A percentile compares a stretch with the other conserved stretches of the same genome.
These are phyloP conservation scores for Eulacestoma nigropectus DNA, from an alignment of 2,113 vertebrate species.

Conservation along the genomic window DNA sequence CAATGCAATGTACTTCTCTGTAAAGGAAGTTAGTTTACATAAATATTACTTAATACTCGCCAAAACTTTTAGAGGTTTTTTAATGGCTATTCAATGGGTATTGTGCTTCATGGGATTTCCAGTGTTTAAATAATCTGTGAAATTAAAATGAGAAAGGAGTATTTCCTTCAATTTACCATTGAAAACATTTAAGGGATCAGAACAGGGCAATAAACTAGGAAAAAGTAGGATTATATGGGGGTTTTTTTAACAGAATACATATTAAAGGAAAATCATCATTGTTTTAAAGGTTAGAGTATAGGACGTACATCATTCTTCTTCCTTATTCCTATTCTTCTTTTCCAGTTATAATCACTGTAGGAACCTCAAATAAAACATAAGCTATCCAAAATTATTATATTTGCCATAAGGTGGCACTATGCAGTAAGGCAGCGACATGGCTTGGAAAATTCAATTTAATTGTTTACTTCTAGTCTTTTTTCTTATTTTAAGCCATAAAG, in stretches of 20 bases:
- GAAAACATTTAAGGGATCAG: not conserved
- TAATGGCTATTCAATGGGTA: not conserved
- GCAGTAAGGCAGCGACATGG: not conserved
- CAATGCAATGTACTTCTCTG: not conserved
- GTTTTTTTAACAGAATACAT: not conserved
- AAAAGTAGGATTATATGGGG: not conserved
- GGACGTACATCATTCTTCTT: not conserved
- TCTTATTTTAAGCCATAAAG: not conserved
- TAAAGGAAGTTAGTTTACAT: not conserved
- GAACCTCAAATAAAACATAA: not conserved
- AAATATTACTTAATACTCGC: not conserved
- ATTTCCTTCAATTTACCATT: not conserved
- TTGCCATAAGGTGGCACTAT: not conserved
- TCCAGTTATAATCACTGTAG: not conserved
- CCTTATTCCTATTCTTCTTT: not conserved
- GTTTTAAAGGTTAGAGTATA: not conserved
- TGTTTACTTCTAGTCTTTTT: not conserved
- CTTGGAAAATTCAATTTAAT: not conserved
- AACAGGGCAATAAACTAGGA: not conserved
- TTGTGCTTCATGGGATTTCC: rapidly evolving
- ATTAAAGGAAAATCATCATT: not conserved
- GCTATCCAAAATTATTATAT: not conserved
- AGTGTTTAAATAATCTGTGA: not conserved
- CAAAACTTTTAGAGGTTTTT: rapidly evolving
- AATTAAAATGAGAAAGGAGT: not conserved